Evolutionary conservation across 2,888 invertebrate species (phyloP), one percentile per base, ranked within the genome.

Genomic region (Pristionchus exspectatus): DNA sequence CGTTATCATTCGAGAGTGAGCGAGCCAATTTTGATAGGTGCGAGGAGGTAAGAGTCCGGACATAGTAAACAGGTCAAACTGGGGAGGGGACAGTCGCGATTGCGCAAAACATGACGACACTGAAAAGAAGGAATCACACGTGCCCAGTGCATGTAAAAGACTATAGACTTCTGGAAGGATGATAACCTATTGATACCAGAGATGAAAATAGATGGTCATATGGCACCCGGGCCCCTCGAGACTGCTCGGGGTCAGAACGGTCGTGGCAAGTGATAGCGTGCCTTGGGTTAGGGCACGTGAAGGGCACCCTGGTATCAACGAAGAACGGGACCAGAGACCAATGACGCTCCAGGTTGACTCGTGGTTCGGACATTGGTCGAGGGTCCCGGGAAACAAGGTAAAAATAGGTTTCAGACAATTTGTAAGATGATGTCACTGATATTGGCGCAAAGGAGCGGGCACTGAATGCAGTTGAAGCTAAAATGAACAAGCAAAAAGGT

Each of bases 1-100:
- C n/a, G 24, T 74, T 74, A 74, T 74, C 74, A 74, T 74, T 74
- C 33, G 74, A 38, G 69, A 27, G 74, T 38, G 38, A 50, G 44
- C 44, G 44, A 38, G 18, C 74, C 74, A 74, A 30, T 30, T 33
- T 33, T 38, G 33, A 74, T 18, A 74, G 16, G 69, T 21, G 74
- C 18, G 74, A 69, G 16, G 44, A 33, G 38, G 74, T 14, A 38
- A 38, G 74, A 24, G 74, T 21, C 38, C 69, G n/a, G 14, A 27
- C 21, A 24, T 7, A 74, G 38, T 74, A 74, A 74, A 74, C 74
- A 74, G 74, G 74, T 74, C 74, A 38, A 74, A 33, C n/a, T n/a
- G 18, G 24, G 24, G 14, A 18, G 63, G 63, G 63, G 63, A 63
- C 18, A 24, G 63, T n/a, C 10, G 21, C 38, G 5, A 38, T 38